These are phyloP conservation scores for Adelges cooleyi DNA, from an alignment of 1,140 invertebrate species.

Conservation along the genomic window DNA sequence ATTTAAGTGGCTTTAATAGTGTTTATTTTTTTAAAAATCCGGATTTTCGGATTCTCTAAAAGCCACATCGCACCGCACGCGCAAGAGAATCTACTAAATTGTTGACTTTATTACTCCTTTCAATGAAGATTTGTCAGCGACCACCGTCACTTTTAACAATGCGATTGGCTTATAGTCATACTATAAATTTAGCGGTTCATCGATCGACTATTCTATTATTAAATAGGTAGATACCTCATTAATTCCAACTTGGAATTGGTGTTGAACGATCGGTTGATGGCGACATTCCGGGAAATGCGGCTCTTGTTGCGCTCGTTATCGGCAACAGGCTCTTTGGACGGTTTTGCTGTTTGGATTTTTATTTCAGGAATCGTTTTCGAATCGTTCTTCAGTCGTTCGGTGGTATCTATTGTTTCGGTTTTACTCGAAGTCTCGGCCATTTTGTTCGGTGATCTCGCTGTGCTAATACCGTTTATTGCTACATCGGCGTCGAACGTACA, in stretches of 20 bases:
- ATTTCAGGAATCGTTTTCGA: slow-evolving; percentile 14
- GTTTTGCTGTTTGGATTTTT: not conserved
- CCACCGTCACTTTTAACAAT: too few relatives aligned
- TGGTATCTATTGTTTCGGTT: not conserved
- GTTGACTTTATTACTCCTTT: too few relatives aligned
- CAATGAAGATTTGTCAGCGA: too few relatives aligned
- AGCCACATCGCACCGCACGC: too few relatives aligned
- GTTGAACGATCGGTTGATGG: slow-evolving; percentile 19
- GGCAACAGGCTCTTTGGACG: not conserved
- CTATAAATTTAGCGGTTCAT: too few relatives aligned
- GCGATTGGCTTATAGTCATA: too few relatives aligned
- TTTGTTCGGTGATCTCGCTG: not conserved
- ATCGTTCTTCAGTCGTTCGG: not conserved
- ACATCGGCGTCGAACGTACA: slow-evolving; percentile 2
- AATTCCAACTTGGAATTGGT: slow-evolving; percentile 14
- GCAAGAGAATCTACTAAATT: too few relatives aligned
- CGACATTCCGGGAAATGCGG: slow-evolving; percentile 13
- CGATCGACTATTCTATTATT: too few relatives aligned
- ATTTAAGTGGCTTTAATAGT: too few relatives aligned
- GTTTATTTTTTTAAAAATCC: too few relatives aligned
- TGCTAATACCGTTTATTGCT: not conserved
- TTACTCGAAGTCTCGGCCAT: not conserved
- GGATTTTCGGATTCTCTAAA: too few relatives aligned
- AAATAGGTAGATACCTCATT: not conserved
- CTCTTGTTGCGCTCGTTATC: not conserved